Evolutionary conservation across 2,888 invertebrate genomes (phyloP), one percentile per base, ranked within the genome.

Genomic region (Neoaliturus tenellus): DNA sequence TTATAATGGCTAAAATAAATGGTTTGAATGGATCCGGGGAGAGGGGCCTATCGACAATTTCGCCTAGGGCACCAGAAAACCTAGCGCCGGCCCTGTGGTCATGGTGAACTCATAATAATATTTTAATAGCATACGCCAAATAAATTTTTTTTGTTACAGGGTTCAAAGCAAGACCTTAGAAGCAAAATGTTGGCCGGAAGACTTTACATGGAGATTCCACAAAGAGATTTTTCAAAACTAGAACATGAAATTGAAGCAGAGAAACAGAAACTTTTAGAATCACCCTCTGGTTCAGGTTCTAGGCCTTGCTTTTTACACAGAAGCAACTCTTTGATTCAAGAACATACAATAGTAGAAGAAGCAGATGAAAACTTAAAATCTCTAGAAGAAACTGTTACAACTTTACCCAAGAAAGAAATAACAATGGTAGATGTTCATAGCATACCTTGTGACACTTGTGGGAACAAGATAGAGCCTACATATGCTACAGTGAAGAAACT

Each of bases 141-240:
- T 17, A 44, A 44, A 44, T 14, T 44, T 14, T 62, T 0, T 62
- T 62, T 67, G 41, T 81, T 85, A 23, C 58, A 81, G 81, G 35
- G 62, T 31, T 58, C 81, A n/a, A 81, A 44, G 28, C 69, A 81
- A 20, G 81, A 81, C 14, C 23, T 81, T 20, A 81, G 69, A n/a
- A 33, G 31, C 8, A 83, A 83, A 83, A 62, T 69, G 51, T 25
- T 62, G 8, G 31, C 83, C 14, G 80, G 80, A 25, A 83, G 75
- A 80, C 69, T 84, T 62, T 84, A 84, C 62, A 80, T 58, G 51
- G 73, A 85, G 20, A 80, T 71, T 35, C 51, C 69, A 78, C 85
- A 85, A 73, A 75, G 84, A 80, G 48, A 67, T 44, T 39, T 41
- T 10, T 35, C 71, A 55, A 73, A 82, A 51, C 35, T 33, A 5